Conservation (phyloP, 2,888 invertebrate species). For the Dioctria linearis region DNA sequence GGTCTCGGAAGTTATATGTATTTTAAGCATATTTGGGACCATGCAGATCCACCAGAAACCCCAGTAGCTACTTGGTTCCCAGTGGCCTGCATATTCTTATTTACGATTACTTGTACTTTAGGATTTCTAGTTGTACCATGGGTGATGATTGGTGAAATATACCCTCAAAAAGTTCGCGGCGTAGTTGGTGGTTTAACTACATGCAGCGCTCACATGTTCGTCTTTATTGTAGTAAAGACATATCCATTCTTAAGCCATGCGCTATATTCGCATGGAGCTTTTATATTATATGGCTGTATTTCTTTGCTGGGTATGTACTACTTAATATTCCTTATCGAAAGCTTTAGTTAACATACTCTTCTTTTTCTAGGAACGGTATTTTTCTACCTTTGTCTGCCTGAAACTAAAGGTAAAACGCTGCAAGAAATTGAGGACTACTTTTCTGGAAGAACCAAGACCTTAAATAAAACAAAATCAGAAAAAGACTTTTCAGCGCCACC, state of each 20-base stretch:
- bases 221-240: constrained; percentile 80
- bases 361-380: constrained; percentile 73
- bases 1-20: constrained; percentile 76
- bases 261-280: constrained; percentile 76
- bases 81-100: constrained; percentile 75
- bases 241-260: constrained; percentile 74
- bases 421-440: constrained; percentile 83
- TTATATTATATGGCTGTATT: constrained; percentile 76
- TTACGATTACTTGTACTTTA: constrained; percentile 76
- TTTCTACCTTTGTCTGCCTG: constrained; percentile 78
- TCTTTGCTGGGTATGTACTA: constrained; percentile 73
- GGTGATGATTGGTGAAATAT: constrained; percentile 84
- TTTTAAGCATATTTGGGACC: constrained; percentile 73
- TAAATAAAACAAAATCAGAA: constrained; percentile 68
- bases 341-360: background rate
- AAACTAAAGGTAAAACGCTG: constrained; percentile 78
- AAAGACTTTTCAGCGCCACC: constrained; percentile 11
- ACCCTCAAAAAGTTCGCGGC: constrained; percentile 80
- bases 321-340: background rate
- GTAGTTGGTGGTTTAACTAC: constrained; percentile 79
- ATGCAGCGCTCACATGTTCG: constrained; percentile 76
- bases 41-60: constrained; percentile 65
- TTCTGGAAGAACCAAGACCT: constrained; percentile 75
- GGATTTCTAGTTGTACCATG: constrained; percentile 81
- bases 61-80: constrained; percentile 76